Evolutionary conservation across 2,888 invertebrate genomes (phyloP).

Genomic region (Hirtodrosophila cameraria): DNA sequence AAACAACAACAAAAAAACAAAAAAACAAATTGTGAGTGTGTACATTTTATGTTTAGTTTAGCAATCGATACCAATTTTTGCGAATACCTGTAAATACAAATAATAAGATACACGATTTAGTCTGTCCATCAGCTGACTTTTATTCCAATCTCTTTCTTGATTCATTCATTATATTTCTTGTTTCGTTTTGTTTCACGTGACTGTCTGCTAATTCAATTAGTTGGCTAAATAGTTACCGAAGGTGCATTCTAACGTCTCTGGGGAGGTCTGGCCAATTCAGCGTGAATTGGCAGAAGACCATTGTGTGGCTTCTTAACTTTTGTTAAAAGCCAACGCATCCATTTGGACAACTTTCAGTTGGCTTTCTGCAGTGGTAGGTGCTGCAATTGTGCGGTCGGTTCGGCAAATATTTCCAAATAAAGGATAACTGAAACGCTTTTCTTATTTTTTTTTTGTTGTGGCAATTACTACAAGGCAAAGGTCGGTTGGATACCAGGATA

Average conservation of each 20-base stretch:
- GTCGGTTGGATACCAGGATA: slow-evolving; percentile 56
- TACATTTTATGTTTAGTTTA: slow-evolving; percentile 56
- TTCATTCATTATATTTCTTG: not conserved
- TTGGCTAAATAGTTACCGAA: slow-evolving; percentile 67
- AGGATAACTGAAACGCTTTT: slow-evolving; percentile 40
- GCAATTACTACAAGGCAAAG: slow-evolving; percentile 19
- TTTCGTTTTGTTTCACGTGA: slow-evolving; percentile 56
- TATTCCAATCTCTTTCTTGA: slow-evolving; percentile 27
- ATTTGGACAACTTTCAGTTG: slow-evolving; percentile 75
- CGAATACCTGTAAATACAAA: slow-evolving; percentile 69
- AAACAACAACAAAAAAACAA: too few species aligned
- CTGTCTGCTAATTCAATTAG: slow-evolving; percentile 71
- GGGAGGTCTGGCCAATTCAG: slow-evolving; percentile 20
- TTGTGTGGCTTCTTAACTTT: slow-evolving; percentile 63
- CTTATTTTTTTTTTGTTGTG: slow-evolving; percentile 16
- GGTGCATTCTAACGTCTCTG: slow-evolving; percentile 35
- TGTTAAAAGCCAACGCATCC: slow-evolving; percentile 57
- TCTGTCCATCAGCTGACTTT: slow-evolving; percentile 71
- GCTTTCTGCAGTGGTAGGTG: slow-evolving; percentile 72
- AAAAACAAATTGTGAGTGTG: slow-evolving; percentile 31
- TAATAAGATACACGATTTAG: slow-evolving; percentile 68
- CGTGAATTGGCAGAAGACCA: slow-evolving; percentile 28
- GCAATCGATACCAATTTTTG: slow-evolving; percentile 53
- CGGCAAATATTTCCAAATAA: slow-evolving; percentile 19
- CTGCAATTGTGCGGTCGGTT: slow-evolving; percentile 75